Base-by-base conservation (phyloP, 2,113 vertebrate species). In the Macquaria australasica region DNA sequence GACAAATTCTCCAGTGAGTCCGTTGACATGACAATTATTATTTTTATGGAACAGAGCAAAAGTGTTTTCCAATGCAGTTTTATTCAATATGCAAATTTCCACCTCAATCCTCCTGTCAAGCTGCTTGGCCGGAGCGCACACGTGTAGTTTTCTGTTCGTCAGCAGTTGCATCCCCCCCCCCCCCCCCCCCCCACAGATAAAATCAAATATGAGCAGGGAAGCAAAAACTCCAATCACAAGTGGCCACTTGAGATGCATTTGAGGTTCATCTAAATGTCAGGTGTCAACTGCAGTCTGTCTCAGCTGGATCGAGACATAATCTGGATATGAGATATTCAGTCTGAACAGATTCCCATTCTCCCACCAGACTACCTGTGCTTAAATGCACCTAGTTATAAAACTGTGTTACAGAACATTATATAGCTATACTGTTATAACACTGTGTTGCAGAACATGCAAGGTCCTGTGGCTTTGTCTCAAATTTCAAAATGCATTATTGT, bases 171-270 rank as follows among this genome's bases (percentile, higher is more conserved):
- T 28, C 21, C 14, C 31, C 31, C 23, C 31, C 8, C 21, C 14
- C 31, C 31, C 23, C 31, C 8, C 21, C 14, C 31, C 31, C 23
- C 31, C 8, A 7, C 21, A 73, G 74, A 85, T 77, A 43, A 77
- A 82, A 62, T 84, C 66, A 63, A 78, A 76, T 81, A 31, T 74
- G 50, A 77, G 77, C 74, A 66, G 50, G 45, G 69, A 73, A 71
- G 51, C 50, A 83, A 66, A 73, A 85, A 7, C 82, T 78, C 70
- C 51, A 83, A 83, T 83, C 77, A 45, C 31, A 59, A 68, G 68
- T 71, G 37, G 51, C 76, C 79, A 48, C 76, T 37, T 39, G 67
- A 81, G 73, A 64, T 59, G 41, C 50, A 48, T 73, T 67, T 45
- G 31, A 58, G 60, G 41, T 68, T 68, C 41, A 67, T 79, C 62